Conservation (phyloP, 2,113 vertebrate genomes). For the Sturnira hondurensis region DNA sequence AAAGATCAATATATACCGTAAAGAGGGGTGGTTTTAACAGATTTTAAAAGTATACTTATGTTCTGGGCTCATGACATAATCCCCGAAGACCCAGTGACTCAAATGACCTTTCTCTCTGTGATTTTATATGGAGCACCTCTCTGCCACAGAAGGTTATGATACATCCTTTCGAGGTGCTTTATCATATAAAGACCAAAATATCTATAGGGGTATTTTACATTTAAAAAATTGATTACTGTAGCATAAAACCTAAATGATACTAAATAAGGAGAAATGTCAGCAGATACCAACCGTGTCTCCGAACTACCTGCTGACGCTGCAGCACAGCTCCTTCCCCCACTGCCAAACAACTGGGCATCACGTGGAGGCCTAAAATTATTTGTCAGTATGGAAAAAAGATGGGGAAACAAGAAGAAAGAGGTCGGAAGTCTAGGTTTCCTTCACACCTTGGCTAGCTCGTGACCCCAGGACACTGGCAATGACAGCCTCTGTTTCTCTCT, state of each 20-base stretch:
- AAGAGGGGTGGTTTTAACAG: background rate
- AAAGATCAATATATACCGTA: background rate
- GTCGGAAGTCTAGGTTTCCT: background rate
- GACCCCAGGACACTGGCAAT: background rate
- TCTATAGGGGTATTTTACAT: background rate
- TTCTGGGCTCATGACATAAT: background rate
- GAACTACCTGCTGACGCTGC: background rate
- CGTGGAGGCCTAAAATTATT: background rate
- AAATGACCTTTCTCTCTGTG: background rate
- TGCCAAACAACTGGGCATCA: background rate
- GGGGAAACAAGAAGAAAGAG: background rate
- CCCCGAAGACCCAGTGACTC: background rate
- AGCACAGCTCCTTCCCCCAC: background rate
- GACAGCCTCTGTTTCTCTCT: background rate
- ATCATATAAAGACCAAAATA: background rate
- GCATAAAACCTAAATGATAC: background rate
- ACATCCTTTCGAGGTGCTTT: background rate
- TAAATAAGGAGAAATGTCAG: background rate
- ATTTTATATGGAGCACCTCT: background rate
- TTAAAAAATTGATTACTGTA: constrained; percentile 5
- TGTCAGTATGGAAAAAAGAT: background rate
- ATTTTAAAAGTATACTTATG: background rate
- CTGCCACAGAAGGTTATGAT: background rate
- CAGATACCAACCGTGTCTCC: background rate
- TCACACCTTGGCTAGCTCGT: background rate